Conservation (phyloP, 2,113 vertebrate genomes). For the Cyanoderma ruficeps region DNA sequence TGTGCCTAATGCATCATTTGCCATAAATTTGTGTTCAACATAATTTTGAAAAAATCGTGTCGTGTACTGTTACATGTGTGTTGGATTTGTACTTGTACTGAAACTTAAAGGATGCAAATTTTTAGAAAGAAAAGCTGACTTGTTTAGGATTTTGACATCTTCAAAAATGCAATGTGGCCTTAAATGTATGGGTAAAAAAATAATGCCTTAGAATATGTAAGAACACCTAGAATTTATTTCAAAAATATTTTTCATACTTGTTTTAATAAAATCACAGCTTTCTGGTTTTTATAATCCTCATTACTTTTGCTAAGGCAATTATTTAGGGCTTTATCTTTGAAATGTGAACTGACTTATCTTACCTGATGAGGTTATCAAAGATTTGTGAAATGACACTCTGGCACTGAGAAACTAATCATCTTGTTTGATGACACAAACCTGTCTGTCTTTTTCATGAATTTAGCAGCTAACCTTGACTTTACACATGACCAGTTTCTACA, state of each 20-base stretch:
- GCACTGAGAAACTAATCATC: slow-evolving; percentile 1
- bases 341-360: slow-evolving; percentile 1
- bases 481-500: background rate
- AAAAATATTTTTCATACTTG: background rate
- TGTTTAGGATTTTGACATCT: background rate
- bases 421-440: background rate
- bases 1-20: background rate
- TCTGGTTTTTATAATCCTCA: background rate
- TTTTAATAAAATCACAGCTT: background rate
- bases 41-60: background rate
- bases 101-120: background rate
- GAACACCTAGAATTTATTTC: background rate
- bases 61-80: rapidly evolving
- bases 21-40: background rate
- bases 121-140: background rate
- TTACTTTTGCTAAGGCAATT: background rate
- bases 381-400: slow-evolving; percentile 26
- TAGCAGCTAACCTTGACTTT: slow-evolving; percentile 25
- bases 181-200: background rate
- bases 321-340: slow-evolving; percentile 17
- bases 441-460: background rate
- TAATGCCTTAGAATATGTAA: background rate
- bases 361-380: slow-evolving; percentile 44
- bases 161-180: background rate
- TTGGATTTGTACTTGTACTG: background rate